Evolutionary conservation across 2,888 invertebrate genomes (phyloP), one percentile per base, ranked within the genome.

Genomic region (Pocota personata): DNA sequence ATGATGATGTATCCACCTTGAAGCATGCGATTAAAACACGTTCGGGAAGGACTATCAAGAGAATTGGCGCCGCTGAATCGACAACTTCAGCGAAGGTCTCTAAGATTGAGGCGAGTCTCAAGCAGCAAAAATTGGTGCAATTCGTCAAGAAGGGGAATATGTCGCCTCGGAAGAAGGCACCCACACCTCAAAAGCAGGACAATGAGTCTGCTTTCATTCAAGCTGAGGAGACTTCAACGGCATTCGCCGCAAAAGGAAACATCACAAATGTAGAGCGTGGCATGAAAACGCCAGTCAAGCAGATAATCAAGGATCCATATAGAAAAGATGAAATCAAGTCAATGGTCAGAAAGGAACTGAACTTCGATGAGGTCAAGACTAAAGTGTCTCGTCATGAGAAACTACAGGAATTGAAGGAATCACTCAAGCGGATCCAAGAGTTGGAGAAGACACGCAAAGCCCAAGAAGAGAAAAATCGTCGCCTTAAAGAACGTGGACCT

Each of bases 391-490:
- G 94, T 50, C 96, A 96, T 90, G 94, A 94, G 64, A 94, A 95
- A 89, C 92, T 97, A 88, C 94, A 94, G 60, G 96, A 97, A 90
- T 90, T 97, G 3, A 95, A 94, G 90, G 95, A 95, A 4, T 94
- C 95, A 0, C 94, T 96, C 27, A 94, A 94, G 6, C 94, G 94
- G 48, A 94, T 96, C 48, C 95, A 95, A 72, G 94, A 95, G 87
- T 94, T 95, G 87, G 94, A 94, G 76, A 94, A 94, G 89, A 92
- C 96, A 1, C 94, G 95, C 32, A 92, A 92, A 87, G 89, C 89
- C 7, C 92, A 91, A 76, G 92, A 92, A 78, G 91, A 91, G 57
- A 90, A 90, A 35, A 92, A 88, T 89, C 92, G 90, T 16, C 89
- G 89, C 0, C 80, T 92, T 0, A 89, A 89, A 5, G 90, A 92